A percentile compares a stretch with the other conserved stretches of the same genome.
These are phyloP conservation scores for Mugil cephalus DNA, from an alignment of 2,113 vertebrate species.

Conservation along the genomic window DNA sequence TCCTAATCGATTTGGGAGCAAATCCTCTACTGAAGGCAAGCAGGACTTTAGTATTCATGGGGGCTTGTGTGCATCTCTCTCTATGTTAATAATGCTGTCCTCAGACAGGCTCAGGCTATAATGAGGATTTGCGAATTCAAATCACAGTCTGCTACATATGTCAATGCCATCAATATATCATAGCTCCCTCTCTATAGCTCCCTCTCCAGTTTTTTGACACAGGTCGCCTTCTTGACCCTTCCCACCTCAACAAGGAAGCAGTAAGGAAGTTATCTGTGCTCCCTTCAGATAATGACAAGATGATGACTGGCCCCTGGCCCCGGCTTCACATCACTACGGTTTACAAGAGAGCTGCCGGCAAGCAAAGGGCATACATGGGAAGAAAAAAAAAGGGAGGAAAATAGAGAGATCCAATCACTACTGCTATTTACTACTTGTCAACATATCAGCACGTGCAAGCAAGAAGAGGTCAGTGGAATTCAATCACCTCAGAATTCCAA, in stretches of 20 bases:
- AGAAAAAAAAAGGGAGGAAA: slow-evolving; percentile 36
- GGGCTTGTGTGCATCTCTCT: slow-evolving; percentile 52
- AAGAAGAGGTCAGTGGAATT: slow-evolving; percentile 39
- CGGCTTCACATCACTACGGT: slow-evolving; percentile 30
- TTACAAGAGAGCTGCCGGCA: slow-evolving; percentile 62
- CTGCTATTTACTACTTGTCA: slow-evolving; percentile 53
- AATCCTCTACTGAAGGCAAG: slow-evolving; percentile 76
- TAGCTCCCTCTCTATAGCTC: slow-evolving; percentile 40
- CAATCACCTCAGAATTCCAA: slow-evolving; percentile 39
- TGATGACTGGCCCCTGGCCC: slow-evolving; percentile 71
- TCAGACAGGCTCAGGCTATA: slow-evolving; percentile 71
- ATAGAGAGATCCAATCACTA: slow-evolving; percentile 39
- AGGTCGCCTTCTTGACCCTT: slow-evolving; percentile 57
- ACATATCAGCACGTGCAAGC: slow-evolving; percentile 55
- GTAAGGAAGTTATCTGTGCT: slow-evolving; percentile 60
- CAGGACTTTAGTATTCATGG: slow-evolving; percentile 78
- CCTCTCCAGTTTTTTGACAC: slow-evolving; percentile 54
- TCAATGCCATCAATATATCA: slow-evolving; percentile 74
- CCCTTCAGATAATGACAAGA: slow-evolving; percentile 75
- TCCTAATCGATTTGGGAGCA: slow-evolving; percentile 78
- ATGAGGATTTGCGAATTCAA: slow-evolving; percentile 80
- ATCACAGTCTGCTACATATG: slow-evolving; percentile 77
- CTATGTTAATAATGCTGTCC: slow-evolving; percentile 80
- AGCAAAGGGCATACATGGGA: slow-evolving; percentile 42
- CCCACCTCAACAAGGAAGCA: slow-evolving; percentile 56